phyloP scores from a whole-genome alignment of 2,113 vertebrate genomes.

The Chinchilla lanigera region DNA sequence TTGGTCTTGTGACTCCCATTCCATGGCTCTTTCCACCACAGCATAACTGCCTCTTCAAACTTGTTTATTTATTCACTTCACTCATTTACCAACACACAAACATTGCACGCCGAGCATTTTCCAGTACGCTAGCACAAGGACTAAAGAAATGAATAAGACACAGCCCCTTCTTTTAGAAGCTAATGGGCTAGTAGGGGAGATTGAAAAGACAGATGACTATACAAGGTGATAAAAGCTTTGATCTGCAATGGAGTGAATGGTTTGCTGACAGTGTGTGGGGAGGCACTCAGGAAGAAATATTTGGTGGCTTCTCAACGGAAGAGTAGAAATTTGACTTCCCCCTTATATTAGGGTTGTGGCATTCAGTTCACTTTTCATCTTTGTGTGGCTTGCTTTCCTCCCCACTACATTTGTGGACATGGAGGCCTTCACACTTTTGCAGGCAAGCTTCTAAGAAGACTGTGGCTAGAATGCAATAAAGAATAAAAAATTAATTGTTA shows the following conservation, averaged over 20 bases:
- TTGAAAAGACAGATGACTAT: background rate
- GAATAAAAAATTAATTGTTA: constrained; percentile 21
- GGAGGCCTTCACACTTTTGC: background rate
- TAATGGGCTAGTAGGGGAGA: background rate
- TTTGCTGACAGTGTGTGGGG: background rate
- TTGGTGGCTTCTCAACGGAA: background rate
- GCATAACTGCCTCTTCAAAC: background rate
- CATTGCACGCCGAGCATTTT: background rate
- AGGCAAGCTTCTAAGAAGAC: background rate
- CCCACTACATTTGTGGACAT: background rate
- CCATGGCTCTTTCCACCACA: background rate
- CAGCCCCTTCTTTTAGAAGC: background rate
- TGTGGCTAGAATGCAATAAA: background rate
- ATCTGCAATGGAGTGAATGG: background rate
- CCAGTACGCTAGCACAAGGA: background rate
- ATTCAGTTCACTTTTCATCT: background rate
- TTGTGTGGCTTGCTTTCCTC: background rate
- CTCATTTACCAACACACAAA: background rate
- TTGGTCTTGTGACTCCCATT: background rate
- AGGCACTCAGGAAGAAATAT: background rate
- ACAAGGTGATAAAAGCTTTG: background rate
- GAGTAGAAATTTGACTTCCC: background rate
- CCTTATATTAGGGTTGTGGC: background rate
- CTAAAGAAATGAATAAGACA: background rate
- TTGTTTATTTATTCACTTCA: background rate